Percentiles rank a stretch among this genome's conserved stretches.
phyloP scores from a whole-genome alignment of 2,888 invertebrate species.

The Escarpia spicata region DNA sequence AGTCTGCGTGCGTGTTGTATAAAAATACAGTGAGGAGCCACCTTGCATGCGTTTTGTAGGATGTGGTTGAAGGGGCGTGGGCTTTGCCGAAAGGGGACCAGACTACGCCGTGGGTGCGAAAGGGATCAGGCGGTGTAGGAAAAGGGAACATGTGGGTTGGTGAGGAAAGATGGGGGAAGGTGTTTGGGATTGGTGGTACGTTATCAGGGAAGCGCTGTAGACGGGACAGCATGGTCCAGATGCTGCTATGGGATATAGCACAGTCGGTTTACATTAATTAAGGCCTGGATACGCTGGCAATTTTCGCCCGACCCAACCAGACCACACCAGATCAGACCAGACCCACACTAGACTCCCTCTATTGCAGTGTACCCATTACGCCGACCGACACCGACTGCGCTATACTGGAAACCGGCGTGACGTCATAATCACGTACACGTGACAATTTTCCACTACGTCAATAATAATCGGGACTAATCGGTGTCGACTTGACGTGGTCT shows the following conservation, averaged over 20 bases:
- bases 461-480: too few relatives aligned
- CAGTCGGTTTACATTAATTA: neutral
- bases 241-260: neutral
- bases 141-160: neutral
- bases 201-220: neutral
- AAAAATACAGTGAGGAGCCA: neutral
- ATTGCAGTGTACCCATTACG: too few relatives aligned
- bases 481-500: too few relatives aligned
- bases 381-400: too few relatives aligned
- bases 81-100: neutral
- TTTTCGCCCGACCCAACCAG: too few relatives aligned
- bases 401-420: too few relatives aligned
- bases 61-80: neutral
- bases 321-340: too few relatives aligned
- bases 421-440: too few relatives aligned
- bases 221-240: neutral
- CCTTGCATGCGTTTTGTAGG: neutral
- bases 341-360: too few relatives aligned
- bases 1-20: neutral
- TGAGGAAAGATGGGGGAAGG: neutral
- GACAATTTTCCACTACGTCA: too few relatives aligned
- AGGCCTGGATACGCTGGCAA: neutral
- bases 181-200: neutral
- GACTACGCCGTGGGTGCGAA: neutral
- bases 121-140: neutral